phyloP scores from a whole-genome alignment of 2,888 invertebrate genomes.

The Parochlus steinenii region DNA sequence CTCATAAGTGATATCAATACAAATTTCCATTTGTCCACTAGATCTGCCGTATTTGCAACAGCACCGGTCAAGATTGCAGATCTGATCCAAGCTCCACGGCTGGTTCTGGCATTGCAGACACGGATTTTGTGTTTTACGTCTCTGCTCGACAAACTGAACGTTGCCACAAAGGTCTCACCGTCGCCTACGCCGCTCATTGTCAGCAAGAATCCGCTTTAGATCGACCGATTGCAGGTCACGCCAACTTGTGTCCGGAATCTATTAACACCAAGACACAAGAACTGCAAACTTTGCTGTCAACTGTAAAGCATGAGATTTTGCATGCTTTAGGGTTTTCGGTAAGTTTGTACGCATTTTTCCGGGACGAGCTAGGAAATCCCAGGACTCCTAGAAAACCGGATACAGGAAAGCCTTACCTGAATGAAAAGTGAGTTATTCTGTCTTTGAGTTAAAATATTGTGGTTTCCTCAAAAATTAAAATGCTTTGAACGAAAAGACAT shows the following conservation, averaged over 20 bases:
- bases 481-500: constrained; percentile 12
- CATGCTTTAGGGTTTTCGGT: constrained; percentile 97
- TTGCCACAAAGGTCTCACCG: constrained; percentile 81
- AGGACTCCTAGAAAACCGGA: constrained; percentile 61
- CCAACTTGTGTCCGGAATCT: constrained; percentile 91
- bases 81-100: constrained; percentile 35
- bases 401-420: constrained; percentile 76
- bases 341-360: constrained; percentile 81
- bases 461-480: too few relatives aligned
- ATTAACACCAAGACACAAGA: constrained; percentile 85
- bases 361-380: constrained; percentile 80
- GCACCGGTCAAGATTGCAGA: constrained; percentile 68
- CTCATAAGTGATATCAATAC: too few relatives aligned
- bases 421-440: constrained; percentile 78
- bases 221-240: constrained; percentile 96
- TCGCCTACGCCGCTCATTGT: constrained; percentile 97
- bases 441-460: constrained; percentile 16
- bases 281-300: constrained; percentile 77
- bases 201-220: constrained; percentile 90
- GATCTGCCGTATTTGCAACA: constrained; percentile 75
- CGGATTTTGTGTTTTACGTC: constrained; percentile 94
- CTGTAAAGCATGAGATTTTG: constrained; percentile 95
- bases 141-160: constrained; percentile 85
- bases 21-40: constrained; percentile 41
- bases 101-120: constrained; percentile 54